Base-by-base conservation (phyloP, 2,113 vertebrate genomes). In the Salvelinus namaycush region DNA sequence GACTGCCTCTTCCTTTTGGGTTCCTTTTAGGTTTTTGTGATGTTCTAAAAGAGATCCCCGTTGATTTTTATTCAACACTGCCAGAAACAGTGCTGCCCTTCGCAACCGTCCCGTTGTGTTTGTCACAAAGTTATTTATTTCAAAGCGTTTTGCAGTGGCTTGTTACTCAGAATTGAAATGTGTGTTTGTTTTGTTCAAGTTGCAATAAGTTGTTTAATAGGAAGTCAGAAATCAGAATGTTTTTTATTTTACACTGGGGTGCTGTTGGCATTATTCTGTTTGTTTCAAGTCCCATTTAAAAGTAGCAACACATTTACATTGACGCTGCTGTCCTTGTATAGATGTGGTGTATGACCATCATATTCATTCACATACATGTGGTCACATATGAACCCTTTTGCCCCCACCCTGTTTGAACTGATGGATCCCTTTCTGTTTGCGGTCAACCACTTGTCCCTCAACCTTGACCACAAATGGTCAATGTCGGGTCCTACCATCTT, bases 1-100 rank as follows among this genome's bases (percentile, higher is more conserved):
- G 90, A 91, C 92, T 87, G 92, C 93, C 39, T 92, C 79, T 49
- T 22, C 9, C 0, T 31, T 44, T 44, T 44, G 39, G 39, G 9
- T 44, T 44, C 39, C 39, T 11, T 44, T 29, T 66, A 66, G 64
- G 73, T 89, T 90, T 16, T 87, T 84, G 90, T 73, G 85, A 72
- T 29, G 62, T 85, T 20, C 0, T 77, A 89, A 65, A 51, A 68
- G 76, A 72, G 69, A 78, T 68, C 54, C 14, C 27, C 5, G 34
- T 8, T n/a, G 44, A 78, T 74, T 60, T 54, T 60, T 76, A 74
- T 78, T 86, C 76, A 87, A 72, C 83, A 91, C 89, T 91, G 89
- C 88, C 87, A 90, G 84, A 89, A 83, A 81, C 77, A 81, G 72
- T 67, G 65, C 76, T 77, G 72, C 79, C 72, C 76, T 85, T 75